phyloP scores from a whole-genome alignment of 2,113 vertebrate genomes.

The Megalops atlanticus region DNA sequence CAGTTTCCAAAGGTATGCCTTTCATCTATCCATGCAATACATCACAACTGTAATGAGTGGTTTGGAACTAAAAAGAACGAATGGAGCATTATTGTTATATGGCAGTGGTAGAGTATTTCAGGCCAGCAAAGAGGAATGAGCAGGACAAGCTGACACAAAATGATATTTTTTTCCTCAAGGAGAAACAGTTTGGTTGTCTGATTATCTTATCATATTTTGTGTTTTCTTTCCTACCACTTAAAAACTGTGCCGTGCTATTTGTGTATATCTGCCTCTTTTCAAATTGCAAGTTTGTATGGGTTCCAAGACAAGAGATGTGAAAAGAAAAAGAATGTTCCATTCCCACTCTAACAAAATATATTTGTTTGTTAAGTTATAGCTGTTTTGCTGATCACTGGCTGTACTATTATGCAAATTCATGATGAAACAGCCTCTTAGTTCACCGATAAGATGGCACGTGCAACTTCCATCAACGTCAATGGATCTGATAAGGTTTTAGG shows the following conservation, averaged over 20 bases:
- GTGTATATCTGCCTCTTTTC: background rate
- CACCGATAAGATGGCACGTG: slow-evolving; percentile 14
- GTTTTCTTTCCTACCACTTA: background rate
- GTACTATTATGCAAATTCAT: slow-evolving; percentile 26
- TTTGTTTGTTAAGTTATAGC: background rate
- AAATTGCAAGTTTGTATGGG: background rate
- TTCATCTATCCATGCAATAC: background rate
- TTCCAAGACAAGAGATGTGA: background rate
- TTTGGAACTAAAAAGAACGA: background rate
- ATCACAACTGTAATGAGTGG: background rate
- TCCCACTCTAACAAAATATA: too few species aligned
- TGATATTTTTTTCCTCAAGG: background rate
- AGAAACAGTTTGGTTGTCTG: background rate
- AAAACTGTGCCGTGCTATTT: background rate
- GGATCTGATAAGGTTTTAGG: background rate
- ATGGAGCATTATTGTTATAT: background rate
- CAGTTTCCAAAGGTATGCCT: background rate
- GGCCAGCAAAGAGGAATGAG: background rate
- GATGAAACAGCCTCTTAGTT: slow-evolving; percentile 22
- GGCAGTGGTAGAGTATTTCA: background rate
- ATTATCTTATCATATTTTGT: background rate
- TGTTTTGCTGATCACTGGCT: background rate
- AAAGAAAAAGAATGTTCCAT: too few species aligned
- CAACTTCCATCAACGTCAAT: background rate
- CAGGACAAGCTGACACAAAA: background rate